Conservation (phyloP, 2,888 invertebrate genomes). For the Nymphalis c-album region DNA sequence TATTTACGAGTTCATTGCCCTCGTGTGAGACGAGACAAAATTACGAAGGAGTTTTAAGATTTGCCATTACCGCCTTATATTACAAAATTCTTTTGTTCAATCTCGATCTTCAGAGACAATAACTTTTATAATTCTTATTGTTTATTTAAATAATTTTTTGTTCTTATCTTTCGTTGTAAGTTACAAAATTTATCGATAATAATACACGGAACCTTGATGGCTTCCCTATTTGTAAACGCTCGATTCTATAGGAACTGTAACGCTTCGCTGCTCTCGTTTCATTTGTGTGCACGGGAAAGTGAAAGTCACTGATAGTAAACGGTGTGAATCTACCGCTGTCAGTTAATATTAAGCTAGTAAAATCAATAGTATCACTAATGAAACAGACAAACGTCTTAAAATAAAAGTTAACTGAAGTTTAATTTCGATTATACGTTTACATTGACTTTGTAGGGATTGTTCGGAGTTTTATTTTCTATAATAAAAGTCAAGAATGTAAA, state of each 20-base stretch:
- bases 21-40: slow-evolving; percentile 29
- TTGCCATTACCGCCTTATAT: slow-evolving; percentile 25
- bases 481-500: not conserved
- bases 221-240: slow-evolving; percentile 37
- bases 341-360: slow-evolving; percentile 17
- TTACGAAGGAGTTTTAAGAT: slow-evolving; percentile 26
- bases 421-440: too few species aligned
- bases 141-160: not conserved
- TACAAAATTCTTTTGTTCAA: slow-evolving; percentile 23
- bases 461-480: too few species aligned
- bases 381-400: not conserved
- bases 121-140: not conserved
- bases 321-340: slow-evolving; percentile 41
- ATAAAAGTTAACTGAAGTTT: not conserved
- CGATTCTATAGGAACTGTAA: slow-evolving; percentile 37
- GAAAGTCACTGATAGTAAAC: slow-evolving; percentile 51
- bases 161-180: not conserved
- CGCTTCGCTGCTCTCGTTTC: slow-evolving; percentile 51
- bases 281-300: slow-evolving; percentile 47
- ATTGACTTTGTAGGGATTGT: too few species aligned
- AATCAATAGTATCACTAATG: slow-evolving; percentile 24
- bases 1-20: slow-evolving; percentile 27
- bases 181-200: slow-evolving; percentile 18
- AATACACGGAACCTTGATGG: not conserved
- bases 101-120: slow-evolving; percentile 14